phyloP scores from a whole-genome alignment of 2,888 invertebrate genomes.

The Panopea generosa region DNA sequence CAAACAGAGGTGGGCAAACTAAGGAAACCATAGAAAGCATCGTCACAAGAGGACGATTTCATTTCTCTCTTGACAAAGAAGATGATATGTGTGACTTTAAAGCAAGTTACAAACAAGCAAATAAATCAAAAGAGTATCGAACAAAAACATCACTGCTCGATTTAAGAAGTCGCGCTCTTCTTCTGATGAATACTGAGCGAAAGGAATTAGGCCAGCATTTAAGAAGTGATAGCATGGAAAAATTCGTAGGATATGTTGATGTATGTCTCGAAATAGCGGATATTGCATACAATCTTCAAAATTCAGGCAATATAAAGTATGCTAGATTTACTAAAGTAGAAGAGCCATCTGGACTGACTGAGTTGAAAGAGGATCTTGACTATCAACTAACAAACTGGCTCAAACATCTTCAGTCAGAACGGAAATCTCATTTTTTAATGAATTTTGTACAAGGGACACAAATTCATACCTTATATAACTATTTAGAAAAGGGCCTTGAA shows the following conservation, averaged over 20 bases:
- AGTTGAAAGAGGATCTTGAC: conserved; percentile 11
- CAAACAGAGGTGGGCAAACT: conserved; percentile 68
- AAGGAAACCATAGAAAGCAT: conserved; percentile 65
- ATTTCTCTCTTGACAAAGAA: conserved; percentile 32
- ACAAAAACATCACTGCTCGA: conserved; percentile 44
- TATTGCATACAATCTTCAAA: conserved; percentile 25
- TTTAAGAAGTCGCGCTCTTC: conserved; percentile 63
- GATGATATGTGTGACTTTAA: conserved; percentile 26
- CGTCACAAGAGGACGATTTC: conserved; percentile 52
- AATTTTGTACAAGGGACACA: conserved; percentile 65
- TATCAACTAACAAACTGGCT: conserved; percentile 47
- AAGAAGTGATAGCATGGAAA: conserved; percentile 31
- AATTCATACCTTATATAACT: conserved; percentile 54
- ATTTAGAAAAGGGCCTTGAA: conserved; percentile 26
- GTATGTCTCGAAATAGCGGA: conserved; percentile 42
- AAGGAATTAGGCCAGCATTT: no score
- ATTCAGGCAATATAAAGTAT: conserved; percentile 52
- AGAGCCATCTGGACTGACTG: conserved; percentile 6
- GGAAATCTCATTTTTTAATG: conserved; percentile 49
- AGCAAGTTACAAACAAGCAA: conserved; percentile 3
- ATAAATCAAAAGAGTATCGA: neutral
- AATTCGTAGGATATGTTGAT: conserved; percentile 39
- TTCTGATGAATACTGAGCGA: no score
- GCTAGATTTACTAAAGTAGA: conserved; percentile 8
- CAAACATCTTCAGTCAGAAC: conserved; percentile 16